Base-by-base conservation (phyloP, 2,797 vertebrate species). In the Luscinia luscinia region DNA sequence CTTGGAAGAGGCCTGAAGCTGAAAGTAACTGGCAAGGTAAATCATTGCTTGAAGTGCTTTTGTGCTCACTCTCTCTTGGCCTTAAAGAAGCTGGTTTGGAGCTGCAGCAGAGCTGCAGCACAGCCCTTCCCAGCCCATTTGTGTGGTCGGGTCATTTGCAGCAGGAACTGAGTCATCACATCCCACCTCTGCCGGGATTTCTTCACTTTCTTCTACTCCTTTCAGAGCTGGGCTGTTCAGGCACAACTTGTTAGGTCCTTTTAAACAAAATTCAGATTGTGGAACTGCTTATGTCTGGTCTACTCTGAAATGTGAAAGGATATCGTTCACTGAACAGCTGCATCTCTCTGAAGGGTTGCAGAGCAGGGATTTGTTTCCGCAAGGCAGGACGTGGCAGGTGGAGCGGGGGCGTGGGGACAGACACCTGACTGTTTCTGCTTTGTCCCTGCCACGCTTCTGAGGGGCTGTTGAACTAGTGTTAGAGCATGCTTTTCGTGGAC, bases 141-240 rank as follows among this genome's bases (percentile, higher is more conserved):
- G 41, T 76, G 84, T 82, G 79, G 85, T 75, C 9, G 0, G 38
- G 41, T 84, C 58, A n/a, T 81, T 91, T 94, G 73, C 64, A 68
- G 41, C 73, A 93, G 87, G 83, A 94, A 73, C 87, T 93, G 88
- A 91, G 79, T 96, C 70, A 84, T 77, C 38, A 18, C 1, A 1
- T 76, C 81, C 45, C 38, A 46, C 52, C 67, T 67, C 88, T 95
- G 64, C n/a, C 0, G 15, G 24, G 57, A 77, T 90, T 91, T 91
- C 62, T 92, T 87, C 0, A 1, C 70, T 79, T 84, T 93, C 77
- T 79, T 40, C 41, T 84, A 15, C 24, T 89, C 9, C 49, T 66
- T 86, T 76, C 45, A 70, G 49, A 87, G 43, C 22, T 8, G 7
- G 19, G 32, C 59, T 41, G 34, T 59, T 80, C 19, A 57, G 46